Percentiles rank a stretch among this genome's conserved stretches.
Conservation (phyloP, 2,888 invertebrate species). For the Mimachlamys varia region DNA sequence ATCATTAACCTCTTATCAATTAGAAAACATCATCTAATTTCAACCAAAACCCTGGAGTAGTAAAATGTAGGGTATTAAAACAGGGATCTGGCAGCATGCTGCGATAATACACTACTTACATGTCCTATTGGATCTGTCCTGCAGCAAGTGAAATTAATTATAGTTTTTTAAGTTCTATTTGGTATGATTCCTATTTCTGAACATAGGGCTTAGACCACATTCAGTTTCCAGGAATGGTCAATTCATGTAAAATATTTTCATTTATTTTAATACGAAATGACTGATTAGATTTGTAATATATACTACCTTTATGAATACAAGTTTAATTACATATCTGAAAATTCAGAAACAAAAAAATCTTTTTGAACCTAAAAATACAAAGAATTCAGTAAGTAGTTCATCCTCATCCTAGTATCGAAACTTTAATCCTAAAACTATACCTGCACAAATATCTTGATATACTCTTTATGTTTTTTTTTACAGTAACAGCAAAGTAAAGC, state of each 20-base stretch:
- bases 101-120: neutral
- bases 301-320: too few relatives aligned
- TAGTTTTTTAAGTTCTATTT: neutral
- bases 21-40: neutral
- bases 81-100: constrained; percentile 4
- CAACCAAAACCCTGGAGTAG: neutral
- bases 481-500: too few relatives aligned
- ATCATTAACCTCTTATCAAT: neutral
- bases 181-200: neutral
- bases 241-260: too few relatives aligned
- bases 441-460: neutral
- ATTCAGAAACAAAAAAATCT: too few relatives aligned
- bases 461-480: too few relatives aligned
- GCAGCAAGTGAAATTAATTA: constrained; percentile 31
- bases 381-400: too few relatives aligned
- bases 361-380: too few relatives aligned
- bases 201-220: neutral
- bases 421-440: neutral
- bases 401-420: too few relatives aligned
- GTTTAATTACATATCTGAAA: too few relatives aligned
- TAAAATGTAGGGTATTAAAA: neutral
- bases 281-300: too few relatives aligned
- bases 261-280: too few relatives aligned
- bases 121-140: neutral
- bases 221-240: too few relatives aligned